Conservation (phyloP, 2,888 invertebrate species). For the Sinhomidia bicolor region DNA sequence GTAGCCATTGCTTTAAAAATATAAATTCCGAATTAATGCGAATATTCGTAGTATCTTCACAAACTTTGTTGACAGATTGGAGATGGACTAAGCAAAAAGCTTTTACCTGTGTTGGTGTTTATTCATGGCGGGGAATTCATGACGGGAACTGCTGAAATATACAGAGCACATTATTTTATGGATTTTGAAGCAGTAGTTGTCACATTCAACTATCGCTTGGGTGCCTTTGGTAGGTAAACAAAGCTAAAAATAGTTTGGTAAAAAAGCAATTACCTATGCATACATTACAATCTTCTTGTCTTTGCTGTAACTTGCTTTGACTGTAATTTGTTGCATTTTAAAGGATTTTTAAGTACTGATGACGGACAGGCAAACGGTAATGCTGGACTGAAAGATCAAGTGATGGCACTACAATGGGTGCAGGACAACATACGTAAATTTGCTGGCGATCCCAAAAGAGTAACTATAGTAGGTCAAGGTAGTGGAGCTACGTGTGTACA, state of each 20-base stretch:
- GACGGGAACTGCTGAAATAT: slow-evolving; percentile 71
- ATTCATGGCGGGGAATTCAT: slow-evolving; percentile 74
- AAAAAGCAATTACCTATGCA: too few species aligned
- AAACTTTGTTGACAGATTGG: slow-evolving; percentile 41
- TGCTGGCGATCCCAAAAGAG: slow-evolving; percentile 69
- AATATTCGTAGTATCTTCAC: too few species aligned
- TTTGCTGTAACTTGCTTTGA: too few species aligned
- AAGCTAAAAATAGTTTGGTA: background rate
- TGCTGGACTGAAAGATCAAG: slow-evolving; percentile 68
- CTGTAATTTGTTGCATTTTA: too few species aligned
- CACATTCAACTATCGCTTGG: slow-evolving; percentile 74
- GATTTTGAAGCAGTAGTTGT: slow-evolving; percentile 70
- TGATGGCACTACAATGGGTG: slow-evolving; percentile 71
- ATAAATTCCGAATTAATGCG: too few species aligned
- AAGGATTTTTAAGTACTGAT: slow-evolving; percentile 75
- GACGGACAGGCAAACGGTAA: slow-evolving; percentile 68
- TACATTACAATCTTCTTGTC: too few species aligned
- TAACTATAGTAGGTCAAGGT: slow-evolving; percentile 67
- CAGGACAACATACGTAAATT: slow-evolving; percentile 73
- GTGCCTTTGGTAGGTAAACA: slow-evolving; percentile 57
- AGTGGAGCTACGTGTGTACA: slow-evolving; percentile 74
- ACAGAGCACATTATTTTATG: slow-evolving; percentile 74
- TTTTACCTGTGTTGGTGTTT: slow-evolving; percentile 73
- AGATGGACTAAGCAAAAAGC: slow-evolving; percentile 71
- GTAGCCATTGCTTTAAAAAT: background rate